Base-by-base conservation (phyloP, 2,888 invertebrate genomes). In the Tupiocoris notatus region DNA sequence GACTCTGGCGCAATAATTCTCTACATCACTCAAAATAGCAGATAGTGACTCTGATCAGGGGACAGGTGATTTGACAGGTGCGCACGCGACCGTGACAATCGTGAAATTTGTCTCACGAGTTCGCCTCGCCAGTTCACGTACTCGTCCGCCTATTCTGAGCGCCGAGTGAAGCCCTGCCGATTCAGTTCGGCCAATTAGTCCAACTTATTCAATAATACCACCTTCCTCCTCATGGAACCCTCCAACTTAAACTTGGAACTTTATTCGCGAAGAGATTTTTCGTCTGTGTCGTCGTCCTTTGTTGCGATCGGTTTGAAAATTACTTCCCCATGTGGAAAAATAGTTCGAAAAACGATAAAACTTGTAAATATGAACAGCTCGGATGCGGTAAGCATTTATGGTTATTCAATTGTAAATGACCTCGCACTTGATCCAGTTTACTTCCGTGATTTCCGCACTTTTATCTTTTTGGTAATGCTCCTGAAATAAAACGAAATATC, bases 161-260 rank as follows among this genome's bases (percentile, higher is more conserved):
- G n/a, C n/a, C n/a, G n/a, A 59, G 59, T 75, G 77, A 77, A 77
- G 77, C 74, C 74, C 25, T 39, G 39, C 70, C 59, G n/a, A 2
- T n/a, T 17, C 21, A 7, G 64, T 59, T 75, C 66, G 77, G 59
- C 77, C 77, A 77, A 77, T 77, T 77, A 77, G 61, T 17, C 24
- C 24, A 58, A 63, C 64, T 77, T 77, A 77, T 77, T 77, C 59
- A 77, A 77, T 77, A 77, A 77, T 75, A 76, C 54, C 20, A 63
- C 70, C 70, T 12, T 12, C 39, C 39, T 39, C 39, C 39, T 39
- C 39, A 12, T 39, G 6, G 39, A 3, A 7, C 39, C 39, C 70
- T 70, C 57, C 70, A 59, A 58, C 59, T 70, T 59, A 9, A 59
- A 22, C 70, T 59, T 23, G 22, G 54, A 67, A 57, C 57, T 70